Percentiles rank a stretch among this genome's conserved stretches.
Conservation (phyloP, 2,797 vertebrate genomes). For the Yasuhikotakia modesta region DNA sequence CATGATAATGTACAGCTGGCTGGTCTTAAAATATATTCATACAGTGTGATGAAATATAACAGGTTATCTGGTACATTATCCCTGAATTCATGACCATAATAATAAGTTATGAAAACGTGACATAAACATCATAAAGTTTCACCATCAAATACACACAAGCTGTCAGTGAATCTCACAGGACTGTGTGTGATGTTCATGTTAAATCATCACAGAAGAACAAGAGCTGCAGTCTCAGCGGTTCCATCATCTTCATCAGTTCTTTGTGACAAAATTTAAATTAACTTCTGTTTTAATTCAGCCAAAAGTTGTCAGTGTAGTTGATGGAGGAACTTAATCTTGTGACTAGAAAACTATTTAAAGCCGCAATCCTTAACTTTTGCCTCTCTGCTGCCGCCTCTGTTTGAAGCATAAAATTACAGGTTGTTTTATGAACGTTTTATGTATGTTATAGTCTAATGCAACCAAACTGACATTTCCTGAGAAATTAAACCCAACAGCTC, state of each 20-base stretch:
- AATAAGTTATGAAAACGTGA: not conserved
- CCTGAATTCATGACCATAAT: not conserved
- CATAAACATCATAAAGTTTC: constrained; percentile 5
- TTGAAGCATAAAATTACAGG: no score
- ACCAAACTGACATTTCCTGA: no score
- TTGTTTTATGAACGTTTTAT: no score
- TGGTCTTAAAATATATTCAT: not conserved
- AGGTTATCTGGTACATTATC: not conserved
- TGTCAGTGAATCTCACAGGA: not conserved
- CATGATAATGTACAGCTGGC: not conserved
- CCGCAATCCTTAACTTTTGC: no score
- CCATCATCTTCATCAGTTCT: no score
- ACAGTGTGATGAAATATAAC: not conserved
- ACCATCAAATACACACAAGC: not conserved
- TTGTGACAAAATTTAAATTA: no score
- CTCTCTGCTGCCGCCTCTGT: no score
- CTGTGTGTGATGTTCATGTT: not conserved
- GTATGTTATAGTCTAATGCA: no score
- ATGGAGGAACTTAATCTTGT: constrained; percentile 5
- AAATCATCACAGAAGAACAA: not conserved
- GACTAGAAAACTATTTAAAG: not conserved
- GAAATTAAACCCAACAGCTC: no score
- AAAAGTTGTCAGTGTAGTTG: not conserved
- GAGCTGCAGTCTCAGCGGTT: not conserved
- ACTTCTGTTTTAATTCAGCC: not conserved